phyloP scores from a whole-genome alignment of 2,888 invertebrate genomes.

The Cataglyphis altisquamis region DNA sequence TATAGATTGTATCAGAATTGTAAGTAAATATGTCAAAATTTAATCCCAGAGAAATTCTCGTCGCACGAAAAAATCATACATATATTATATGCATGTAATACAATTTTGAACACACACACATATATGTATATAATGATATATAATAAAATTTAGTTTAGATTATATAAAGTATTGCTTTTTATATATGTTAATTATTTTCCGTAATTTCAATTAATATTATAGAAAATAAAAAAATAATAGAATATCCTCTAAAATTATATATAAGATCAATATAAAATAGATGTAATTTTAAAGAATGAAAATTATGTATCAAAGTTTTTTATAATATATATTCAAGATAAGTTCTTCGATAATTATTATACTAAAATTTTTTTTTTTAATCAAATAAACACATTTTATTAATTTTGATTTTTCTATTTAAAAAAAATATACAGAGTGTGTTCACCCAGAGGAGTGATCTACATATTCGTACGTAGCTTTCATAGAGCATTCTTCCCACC shows the following conservation, averaged over 20 bases:
- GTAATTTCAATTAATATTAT: not conserved
- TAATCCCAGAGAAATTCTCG: slow-evolving; percentile 14
- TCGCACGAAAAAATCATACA: not conserved
- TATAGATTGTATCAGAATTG: slow-evolving; percentile 19
- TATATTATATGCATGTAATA: not conserved
- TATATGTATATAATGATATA: not conserved
- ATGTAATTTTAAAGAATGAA: not conserved
- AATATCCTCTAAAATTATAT: not conserved
- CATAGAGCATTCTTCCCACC: too few species aligned
- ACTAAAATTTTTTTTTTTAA: too few species aligned
- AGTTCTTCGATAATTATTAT: not conserved
- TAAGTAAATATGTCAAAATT: slow-evolving; percentile 32
- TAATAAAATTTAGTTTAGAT: not conserved
- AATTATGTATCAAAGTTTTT: not conserved
- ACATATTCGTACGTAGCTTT: too few species aligned
- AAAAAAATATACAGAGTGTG: too few species aligned
- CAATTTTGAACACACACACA: too few species aligned
- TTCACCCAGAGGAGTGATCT: too few species aligned
- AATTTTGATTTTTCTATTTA: too few species aligned
- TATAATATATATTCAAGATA: not conserved
- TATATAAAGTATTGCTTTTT: not conserved
- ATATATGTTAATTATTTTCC: not conserved
- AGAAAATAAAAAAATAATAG: not conserved
- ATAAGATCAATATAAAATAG: not conserved
- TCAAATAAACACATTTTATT: too few species aligned